Conservation (phyloP, 2,888 invertebrate species). For the Stenotaenia linearis region DNA sequence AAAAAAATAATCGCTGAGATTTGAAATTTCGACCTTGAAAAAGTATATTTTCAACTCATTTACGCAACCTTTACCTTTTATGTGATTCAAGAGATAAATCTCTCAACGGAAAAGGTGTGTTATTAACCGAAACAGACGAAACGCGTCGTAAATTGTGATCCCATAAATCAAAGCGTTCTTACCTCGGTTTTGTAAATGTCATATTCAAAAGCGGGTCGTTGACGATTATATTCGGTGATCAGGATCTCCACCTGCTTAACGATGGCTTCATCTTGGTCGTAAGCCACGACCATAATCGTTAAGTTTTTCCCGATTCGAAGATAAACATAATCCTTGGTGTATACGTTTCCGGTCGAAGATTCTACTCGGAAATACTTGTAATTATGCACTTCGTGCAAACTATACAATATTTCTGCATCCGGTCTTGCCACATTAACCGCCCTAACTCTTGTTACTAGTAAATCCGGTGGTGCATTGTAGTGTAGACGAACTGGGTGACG, state of each 20-base stretch:
- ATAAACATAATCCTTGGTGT: slow-evolving; percentile 34
- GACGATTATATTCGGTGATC: slow-evolving; percentile 37
- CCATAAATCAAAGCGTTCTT: not conserved
- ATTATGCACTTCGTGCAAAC: slow-evolving; percentile 36
- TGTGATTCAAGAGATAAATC: not conserved
- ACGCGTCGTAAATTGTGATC: not conserved
- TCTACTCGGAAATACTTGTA: slow-evolving; percentile 36
- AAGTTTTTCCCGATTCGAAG: slow-evolving; percentile 33
- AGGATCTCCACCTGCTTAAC: slow-evolving; percentile 35
- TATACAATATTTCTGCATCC: slow-evolving; percentile 36
- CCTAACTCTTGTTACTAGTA: slow-evolving; percentile 35
- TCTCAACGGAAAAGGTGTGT: not conserved
- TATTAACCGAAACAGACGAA: not conserved
- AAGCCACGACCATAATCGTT: slow-evolving; percentile 37
- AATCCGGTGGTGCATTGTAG: slow-evolving; percentile 27
- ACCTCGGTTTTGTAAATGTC: slow-evolving; percentile 34
- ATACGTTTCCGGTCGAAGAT: slow-evolving; percentile 35
- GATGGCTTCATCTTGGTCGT: slow-evolving; percentile 32
- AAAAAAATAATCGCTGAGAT: no score
- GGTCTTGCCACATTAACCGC: slow-evolving; percentile 37
- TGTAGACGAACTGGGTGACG: slow-evolving; percentile 22
- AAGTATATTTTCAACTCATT: no score
- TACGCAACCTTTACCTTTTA: not conserved
- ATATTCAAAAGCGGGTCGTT: slow-evolving; percentile 35
- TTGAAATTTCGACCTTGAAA: no score